These are phyloP conservation scores for Leptura quadrifasciata DNA, from an alignment of 2,888 invertebrate genomes.

Conservation along the genomic window DNA sequence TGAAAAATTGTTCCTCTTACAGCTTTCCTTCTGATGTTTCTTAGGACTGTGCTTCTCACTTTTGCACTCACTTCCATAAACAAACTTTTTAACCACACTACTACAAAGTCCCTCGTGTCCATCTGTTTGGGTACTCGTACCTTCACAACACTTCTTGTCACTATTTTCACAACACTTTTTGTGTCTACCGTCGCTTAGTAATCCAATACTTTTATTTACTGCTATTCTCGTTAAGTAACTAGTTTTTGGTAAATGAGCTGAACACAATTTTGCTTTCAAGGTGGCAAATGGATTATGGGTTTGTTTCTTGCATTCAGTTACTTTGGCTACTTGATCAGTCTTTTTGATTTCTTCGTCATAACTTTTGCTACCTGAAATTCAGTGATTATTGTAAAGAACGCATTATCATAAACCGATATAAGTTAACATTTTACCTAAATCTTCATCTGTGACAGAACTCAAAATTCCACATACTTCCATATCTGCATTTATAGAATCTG, in stretches of 20 bases:
- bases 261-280: slow-evolving; percentile 73
- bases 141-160: slow-evolving; percentile 59
- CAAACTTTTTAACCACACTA: slow-evolving; percentile 52
- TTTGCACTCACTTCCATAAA: slow-evolving; percentile 63
- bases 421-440: slow-evolving; percentile 57
- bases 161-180: slow-evolving; percentile 62
- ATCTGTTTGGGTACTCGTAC: slow-evolving; percentile 37
- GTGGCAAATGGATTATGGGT: slow-evolving; percentile 71
- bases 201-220: slow-evolving; percentile 72
- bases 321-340: slow-evolving; percentile 71
- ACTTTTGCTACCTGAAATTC: slow-evolving; percentile 55
- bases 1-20: slow-evolving; percentile 67
- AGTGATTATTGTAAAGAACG: background rate
- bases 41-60: slow-evolving; percentile 68
- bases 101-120: slow-evolving; percentile 35
- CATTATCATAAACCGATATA: background rate
- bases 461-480: slow-evolving; percentile 75
- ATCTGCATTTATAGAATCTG: slow-evolving; percentile 75
- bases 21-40: slow-evolving; percentile 62
- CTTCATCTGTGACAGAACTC: slow-evolving; percentile 69
- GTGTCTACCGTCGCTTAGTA: slow-evolving; percentile 67
- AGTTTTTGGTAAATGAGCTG: slow-evolving; percentile 73
- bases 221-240: slow-evolving; percentile 72
- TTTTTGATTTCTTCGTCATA: slow-evolving; percentile 68
- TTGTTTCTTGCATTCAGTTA: slow-evolving; percentile 67